A percentile compares a stretch with the other conserved stretches of the same genome.
Evolutionary conservation across 2,113 vertebrate species (phyloP).

Genomic region (Aphelocoma coerulescens): DNA sequence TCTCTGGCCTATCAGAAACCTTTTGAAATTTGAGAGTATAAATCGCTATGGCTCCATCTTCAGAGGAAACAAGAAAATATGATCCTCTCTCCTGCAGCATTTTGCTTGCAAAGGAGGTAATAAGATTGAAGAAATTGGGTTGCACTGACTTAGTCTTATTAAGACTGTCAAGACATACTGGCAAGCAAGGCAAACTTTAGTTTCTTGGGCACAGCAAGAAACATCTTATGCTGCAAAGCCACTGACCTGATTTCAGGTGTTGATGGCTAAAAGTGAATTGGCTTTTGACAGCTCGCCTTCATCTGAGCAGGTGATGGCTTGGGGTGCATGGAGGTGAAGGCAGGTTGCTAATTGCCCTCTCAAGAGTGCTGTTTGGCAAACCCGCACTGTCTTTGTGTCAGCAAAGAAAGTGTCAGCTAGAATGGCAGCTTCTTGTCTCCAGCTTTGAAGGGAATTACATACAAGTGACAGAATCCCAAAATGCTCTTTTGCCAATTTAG

Average conservation of each 20-base stretch:
- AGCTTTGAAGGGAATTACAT: not conserved
- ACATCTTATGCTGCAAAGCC: not conserved
- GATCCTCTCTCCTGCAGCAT: not conserved
- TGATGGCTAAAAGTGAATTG: not conserved
- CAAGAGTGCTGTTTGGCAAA: not conserved
- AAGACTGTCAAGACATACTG: not conserved
- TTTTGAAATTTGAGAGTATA: not conserved
- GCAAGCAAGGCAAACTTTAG: not conserved
- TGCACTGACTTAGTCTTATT: not conserved
- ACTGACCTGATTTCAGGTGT: constrained; percentile 19
- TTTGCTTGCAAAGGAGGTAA: not conserved
- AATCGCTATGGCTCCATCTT: not conserved
- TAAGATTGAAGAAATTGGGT: not conserved
- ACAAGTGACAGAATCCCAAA: not conserved
- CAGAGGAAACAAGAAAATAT: not conserved
- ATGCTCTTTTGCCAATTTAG: not conserved
- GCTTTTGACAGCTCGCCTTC: constrained; percentile 42
- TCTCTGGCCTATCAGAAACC: not conserved
- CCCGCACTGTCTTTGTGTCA: not conserved
- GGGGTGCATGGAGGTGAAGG: not conserved
- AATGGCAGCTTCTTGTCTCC: not conserved
- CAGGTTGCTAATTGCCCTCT: not conserved
- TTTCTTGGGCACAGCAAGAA: not conserved
- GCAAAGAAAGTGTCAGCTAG: not conserved
- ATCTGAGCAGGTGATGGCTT: not conserved